Evolutionary conservation across 2,888 invertebrate genomes (phyloP), one percentile per base, ranked within the genome.

Genomic region (Rotaria magnacalcarata): DNA sequence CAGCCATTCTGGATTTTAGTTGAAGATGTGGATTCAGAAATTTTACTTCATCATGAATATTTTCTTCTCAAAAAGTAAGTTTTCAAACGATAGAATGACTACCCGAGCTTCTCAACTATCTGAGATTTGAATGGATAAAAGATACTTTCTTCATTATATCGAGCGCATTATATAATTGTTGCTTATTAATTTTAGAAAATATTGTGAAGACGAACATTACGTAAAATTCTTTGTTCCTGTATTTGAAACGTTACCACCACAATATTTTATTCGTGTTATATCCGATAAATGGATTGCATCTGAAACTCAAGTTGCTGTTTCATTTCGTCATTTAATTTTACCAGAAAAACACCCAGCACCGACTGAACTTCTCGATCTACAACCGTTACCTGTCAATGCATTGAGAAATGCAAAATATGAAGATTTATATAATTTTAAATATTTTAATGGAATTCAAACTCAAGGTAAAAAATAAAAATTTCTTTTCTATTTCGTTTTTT

Each of bases 301-400:
- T 0, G 97, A 97, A 91, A 97, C 97, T 0, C 95, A 96, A 89
- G 92, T 99, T 27, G 98, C 99, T 0, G 96, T 99, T 0, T 97
- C 97, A 0, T 99, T 99, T 92, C 93, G 97, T 0, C 98, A 99
- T 92, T 93, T 99, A 85, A 96, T 99, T 88, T 92, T 99, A 74
- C 99, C 99, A 0, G 99, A 99, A 91, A 98, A 99, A 92, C 97
- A 97, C 92, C 94, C 96, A 84, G 98, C 98, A 0, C 97, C 98
- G 0, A 99, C 99, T 0, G 99, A 99, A 90, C 92, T 99, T 87
- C 92, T 99, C 86, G 99, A 99, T 91, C 92, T 99, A 67, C 98
- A 99, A 91, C 97, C 99, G 0, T 92, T 99, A 86, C 98, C 98
- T 0, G 92, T 93, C 34, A 95, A 96, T 0, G 98, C 98, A 0